Evolutionary conservation across 1,140 invertebrate species (phyloP).

Genomic region (Trichonephila clavata): DNA sequence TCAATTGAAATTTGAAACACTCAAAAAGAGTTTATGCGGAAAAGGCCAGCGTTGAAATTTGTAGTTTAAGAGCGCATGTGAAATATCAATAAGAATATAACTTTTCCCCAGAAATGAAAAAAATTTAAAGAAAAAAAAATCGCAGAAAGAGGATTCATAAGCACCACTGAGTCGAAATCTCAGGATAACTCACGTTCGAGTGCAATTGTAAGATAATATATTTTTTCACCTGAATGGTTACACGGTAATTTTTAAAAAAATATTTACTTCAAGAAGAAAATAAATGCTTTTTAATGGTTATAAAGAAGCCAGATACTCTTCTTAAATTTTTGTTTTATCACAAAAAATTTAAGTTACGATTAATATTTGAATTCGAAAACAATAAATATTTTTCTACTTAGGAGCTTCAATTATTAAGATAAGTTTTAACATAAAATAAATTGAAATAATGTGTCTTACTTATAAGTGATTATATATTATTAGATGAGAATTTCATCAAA

Average conservation of each 20-base stretch:
- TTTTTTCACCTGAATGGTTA: not conserved
- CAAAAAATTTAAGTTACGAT: too few species aligned
- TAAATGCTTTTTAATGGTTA: too few species aligned
- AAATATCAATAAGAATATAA: conserved; percentile 11
- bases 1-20: not conserved
- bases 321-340: too few species aligned
- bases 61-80: not conserved
- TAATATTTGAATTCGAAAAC: too few species aligned
- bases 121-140: not conserved
- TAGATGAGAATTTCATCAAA: too few species aligned
- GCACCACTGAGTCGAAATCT: conserved; percentile 22
- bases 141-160: not conserved
- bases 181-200: conserved; percentile 23
- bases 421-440: too few species aligned
- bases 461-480: too few species aligned
- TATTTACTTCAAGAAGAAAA: not conserved
- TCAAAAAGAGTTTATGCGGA: conserved; percentile 27
- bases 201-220: not conserved
- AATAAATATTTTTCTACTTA: too few species aligned
- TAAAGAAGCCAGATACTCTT: too few species aligned
- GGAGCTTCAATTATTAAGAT: too few species aligned
- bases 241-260: not conserved
- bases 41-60: conserved; percentile 21
- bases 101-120: not conserved
- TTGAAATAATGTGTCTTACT: too few species aligned